phyloP scores from a whole-genome alignment of 2,113 vertebrate species.

The Pteropus alecto region DNA sequence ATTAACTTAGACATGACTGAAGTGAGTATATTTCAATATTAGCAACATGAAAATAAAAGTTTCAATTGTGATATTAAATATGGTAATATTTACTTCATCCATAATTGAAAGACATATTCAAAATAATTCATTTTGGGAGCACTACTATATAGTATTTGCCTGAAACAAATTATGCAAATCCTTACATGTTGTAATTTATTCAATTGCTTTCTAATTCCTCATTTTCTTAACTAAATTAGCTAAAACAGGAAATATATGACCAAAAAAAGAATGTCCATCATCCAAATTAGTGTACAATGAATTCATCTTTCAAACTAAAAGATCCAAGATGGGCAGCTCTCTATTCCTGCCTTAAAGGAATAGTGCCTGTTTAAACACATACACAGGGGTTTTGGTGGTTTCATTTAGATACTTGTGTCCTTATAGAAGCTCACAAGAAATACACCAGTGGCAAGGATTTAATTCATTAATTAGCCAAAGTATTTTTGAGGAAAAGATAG shows the following conservation, averaged over 20 bases:
- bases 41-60: constrained; percentile 32
- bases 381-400: constrained; percentile 71
- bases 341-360: constrained; percentile 47
- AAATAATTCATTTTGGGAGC: constrained; percentile 53
- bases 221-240: constrained; percentile 67
- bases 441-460: constrained; percentile 80
- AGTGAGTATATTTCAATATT: constrained; percentile 48
- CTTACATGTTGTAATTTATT: constrained; percentile 49
- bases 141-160: not conserved
- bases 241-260: constrained; percentile 48
- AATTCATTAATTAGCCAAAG: constrained; percentile 90
- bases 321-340: constrained; percentile 49
- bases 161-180: constrained; percentile 59
- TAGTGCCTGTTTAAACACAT: constrained; percentile 67
- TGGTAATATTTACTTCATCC: constrained; percentile 57
- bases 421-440: constrained; percentile 78
- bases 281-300: constrained; percentile 43
- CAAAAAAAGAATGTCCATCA: constrained; percentile 57
- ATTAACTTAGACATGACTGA: constrained; percentile 31
- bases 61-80: constrained; percentile 46
- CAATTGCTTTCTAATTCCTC: constrained; percentile 50
- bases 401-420: constrained; percentile 83
- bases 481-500: constrained; percentile 85
- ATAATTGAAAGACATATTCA: constrained; percentile 56
- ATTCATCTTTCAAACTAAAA: constrained; percentile 59